Conservation (phyloP, 2,888 invertebrate species). For the Margaritifera margaritifera region DNA sequence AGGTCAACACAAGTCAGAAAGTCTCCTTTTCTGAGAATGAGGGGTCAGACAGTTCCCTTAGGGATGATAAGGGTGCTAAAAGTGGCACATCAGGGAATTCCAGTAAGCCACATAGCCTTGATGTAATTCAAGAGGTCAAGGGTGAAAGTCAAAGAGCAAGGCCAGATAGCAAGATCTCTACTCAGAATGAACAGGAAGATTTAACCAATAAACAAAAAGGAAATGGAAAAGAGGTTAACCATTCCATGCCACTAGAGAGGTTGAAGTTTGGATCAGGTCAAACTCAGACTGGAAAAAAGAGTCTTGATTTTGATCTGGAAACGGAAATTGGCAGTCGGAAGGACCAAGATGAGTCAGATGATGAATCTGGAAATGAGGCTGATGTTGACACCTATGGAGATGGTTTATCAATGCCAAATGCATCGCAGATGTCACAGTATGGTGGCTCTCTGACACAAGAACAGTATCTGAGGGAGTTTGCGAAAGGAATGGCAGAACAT, state of each 20-base stretch:
- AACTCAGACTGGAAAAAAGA: conserved; percentile 11
- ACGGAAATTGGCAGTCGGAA: conserved; percentile 53
- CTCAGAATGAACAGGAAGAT: too few relatives aligned
- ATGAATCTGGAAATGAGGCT: conserved; percentile 51
- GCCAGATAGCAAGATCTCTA: not conserved
- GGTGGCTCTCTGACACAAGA: conserved; percentile 44
- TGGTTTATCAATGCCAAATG: conserved; percentile 42
- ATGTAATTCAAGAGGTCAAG: not conserved
- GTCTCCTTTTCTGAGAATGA: conserved; percentile 27
- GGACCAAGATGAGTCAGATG: conserved; percentile 36
- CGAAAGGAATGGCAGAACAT: conserved; percentile 64
- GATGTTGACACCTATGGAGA: conserved; percentile 56
- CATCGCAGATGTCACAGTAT: conserved; percentile 44
- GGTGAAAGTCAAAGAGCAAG: conserved; percentile 6
- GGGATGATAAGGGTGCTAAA: too few relatives aligned
- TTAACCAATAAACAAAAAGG: too few relatives aligned
- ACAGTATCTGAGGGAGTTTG: conserved; percentile 57
- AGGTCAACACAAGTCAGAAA: conserved; percentile 28
- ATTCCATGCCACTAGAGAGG: conserved; percentile 24
- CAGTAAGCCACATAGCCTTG: too few relatives aligned
- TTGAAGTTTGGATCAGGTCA: conserved; percentile 16
- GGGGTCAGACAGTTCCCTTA: too few relatives aligned
- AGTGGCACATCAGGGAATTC: too few relatives aligned
- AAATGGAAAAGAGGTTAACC: conserved; percentile 8
- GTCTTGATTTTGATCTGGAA: conserved; percentile 39